Evolutionary conservation across 2,113 vertebrate genomes (phyloP).

Genomic region (Perca fluviatilis): DNA sequence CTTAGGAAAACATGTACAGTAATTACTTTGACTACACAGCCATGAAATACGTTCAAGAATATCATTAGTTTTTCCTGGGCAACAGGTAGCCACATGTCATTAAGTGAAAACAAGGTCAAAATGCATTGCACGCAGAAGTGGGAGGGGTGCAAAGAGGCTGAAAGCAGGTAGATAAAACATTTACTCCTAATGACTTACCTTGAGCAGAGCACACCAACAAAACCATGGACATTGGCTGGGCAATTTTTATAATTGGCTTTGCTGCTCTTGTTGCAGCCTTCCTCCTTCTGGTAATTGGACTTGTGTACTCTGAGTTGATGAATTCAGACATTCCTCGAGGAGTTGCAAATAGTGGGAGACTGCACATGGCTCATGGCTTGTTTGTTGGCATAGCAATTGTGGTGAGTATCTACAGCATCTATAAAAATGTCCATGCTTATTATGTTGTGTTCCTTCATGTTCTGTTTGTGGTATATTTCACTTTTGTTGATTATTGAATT

Average conservation of each 20-base stretch:
- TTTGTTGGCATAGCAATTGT: conserved; percentile 79
- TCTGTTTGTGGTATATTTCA: conserved; percentile 18
- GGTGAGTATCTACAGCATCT: conserved; percentile 80
- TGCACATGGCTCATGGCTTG: conserved; percentile 78
- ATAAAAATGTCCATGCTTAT: conserved; percentile 27
- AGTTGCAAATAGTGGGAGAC: conserved; percentile 81
- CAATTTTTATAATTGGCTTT: conserved; percentile 80
- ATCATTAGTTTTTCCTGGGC: conserved; percentile 32
- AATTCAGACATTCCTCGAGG: conserved; percentile 87
- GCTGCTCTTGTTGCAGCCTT: conserved; percentile 81
- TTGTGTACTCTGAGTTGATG: conserved; percentile 84
- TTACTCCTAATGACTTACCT: conserved; percentile 60
- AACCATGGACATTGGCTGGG: conserved; percentile 80
- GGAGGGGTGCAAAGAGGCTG: conserved; percentile 40
- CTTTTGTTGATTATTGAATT: neutral
- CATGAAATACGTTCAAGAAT: conserved; percentile 25
- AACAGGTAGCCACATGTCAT: conserved; percentile 50
- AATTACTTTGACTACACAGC: conserved; percentile 39
- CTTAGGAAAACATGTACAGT: conserved; percentile 13
- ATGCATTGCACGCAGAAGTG: conserved; percentile 19
- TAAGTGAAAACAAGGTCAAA: conserved; percentile 59
- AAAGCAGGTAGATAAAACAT: conserved; percentile 68
- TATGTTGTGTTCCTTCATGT: conserved; percentile 34
- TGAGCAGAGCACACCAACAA: conserved; percentile 65
- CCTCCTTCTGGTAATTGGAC: conserved; percentile 84